Evolutionary conservation across 2,888 invertebrate genomes (phyloP).

Genomic region (Masnerella sp.): DNA sequence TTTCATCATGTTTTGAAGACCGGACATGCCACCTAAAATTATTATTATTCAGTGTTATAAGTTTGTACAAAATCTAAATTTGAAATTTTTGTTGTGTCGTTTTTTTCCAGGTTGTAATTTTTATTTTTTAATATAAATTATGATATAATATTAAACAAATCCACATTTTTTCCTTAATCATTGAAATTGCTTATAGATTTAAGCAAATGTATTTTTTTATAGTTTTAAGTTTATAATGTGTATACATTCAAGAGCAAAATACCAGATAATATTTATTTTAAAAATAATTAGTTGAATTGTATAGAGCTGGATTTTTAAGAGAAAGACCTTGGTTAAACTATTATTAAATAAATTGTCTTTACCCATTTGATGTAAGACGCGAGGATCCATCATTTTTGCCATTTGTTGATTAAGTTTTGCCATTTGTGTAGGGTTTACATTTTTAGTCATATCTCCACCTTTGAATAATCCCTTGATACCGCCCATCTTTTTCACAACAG

Average conservation of each 20-base stretch:
- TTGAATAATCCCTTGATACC: constrained; percentile 99
- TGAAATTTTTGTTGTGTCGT: too few species aligned
- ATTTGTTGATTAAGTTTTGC: constrained; percentile 99
- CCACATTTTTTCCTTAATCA: not conserved
- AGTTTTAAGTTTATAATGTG: constrained; percentile 19
- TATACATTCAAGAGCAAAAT: too few species aligned
- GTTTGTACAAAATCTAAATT: too few species aligned
- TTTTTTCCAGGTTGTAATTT: too few species aligned
- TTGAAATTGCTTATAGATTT: not conserved
- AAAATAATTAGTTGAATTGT: too few species aligned
- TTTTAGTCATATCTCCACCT: constrained; percentile 99
- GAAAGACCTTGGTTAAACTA: too few species aligned
- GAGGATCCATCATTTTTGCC: constrained; percentile 99
- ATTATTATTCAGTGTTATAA: too few species aligned
- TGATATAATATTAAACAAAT: not conserved
- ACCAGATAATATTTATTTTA: too few species aligned
- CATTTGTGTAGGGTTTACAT: constrained; percentile 99
- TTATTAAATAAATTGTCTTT: too few species aligned
- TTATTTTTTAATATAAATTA: too few species aligned
- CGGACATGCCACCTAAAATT: constrained; percentile 92
- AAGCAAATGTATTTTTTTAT: not conserved
- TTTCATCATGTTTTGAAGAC: constrained; percentile 98
- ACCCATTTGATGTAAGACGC: constrained; percentile 96
- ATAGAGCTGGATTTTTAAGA: too few species aligned
- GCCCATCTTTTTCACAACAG: constrained; percentile 99